Conservation (phyloP, 2,797 vertebrate species). For the Phoeniculus purpureus region DNA sequence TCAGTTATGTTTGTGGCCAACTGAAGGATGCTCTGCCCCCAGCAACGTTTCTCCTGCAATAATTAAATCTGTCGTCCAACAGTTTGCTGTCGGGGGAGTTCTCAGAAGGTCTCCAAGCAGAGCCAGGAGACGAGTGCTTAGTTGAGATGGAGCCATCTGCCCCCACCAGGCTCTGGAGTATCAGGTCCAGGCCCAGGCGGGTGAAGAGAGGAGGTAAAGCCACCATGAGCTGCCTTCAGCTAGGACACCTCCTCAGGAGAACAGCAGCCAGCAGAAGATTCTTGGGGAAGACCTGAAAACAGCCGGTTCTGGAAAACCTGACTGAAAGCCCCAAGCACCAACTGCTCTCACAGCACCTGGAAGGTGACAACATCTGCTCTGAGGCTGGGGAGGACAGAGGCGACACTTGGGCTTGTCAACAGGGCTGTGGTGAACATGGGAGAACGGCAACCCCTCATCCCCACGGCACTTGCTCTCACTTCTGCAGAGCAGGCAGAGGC, state of each 20-base stretch:
- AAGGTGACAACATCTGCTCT: not conserved
- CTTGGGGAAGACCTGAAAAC: not conserved
- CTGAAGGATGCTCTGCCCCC: constrained; percentile 6
- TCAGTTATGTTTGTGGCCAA: constrained; percentile 57
- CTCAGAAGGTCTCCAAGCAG: constrained; percentile 38
- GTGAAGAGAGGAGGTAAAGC: not conserved
- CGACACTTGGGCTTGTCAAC: not conserved
- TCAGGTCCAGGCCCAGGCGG: not conserved
- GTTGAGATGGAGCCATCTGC: not conserved
- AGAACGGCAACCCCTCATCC: not conserved
- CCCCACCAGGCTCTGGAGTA: rapidly evolving
- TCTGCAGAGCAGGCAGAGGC: constrained; percentile 52
- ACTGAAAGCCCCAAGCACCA: rapidly evolving
- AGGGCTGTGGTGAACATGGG: not conserved
- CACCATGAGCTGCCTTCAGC: not conserved
- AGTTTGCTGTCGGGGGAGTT: constrained; percentile 19
- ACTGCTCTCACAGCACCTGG: not conserved
- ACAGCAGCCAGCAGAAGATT: not conserved
- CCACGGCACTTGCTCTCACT: not conserved
- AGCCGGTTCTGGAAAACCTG: not conserved
- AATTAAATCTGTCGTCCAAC: constrained; percentile 55
- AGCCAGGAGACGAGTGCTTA: not conserved
- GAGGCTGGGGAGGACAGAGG: not conserved
- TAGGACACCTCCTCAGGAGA: not conserved
- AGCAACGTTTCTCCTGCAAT: constrained; percentile 25